These are phyloP conservation scores for Stercorarius parasiticus DNA, from an alignment of 2,113 vertebrate genomes.

Conservation along the genomic window DNA sequence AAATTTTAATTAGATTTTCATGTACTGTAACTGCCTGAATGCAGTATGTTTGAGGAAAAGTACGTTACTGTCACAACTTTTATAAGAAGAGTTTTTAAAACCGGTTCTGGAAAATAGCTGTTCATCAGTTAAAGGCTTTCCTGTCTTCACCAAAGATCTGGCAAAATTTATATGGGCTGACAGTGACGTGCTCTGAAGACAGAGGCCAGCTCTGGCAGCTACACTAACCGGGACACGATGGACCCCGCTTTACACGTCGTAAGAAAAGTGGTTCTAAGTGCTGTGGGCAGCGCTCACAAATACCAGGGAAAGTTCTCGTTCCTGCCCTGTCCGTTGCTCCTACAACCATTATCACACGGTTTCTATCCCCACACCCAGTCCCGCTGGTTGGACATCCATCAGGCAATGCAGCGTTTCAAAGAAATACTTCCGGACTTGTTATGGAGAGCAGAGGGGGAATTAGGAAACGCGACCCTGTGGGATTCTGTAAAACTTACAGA, in stretches of 20 bases:
- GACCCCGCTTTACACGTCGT: accelerated
- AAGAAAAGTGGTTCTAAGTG: not conserved
- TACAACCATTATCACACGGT: not conserved
- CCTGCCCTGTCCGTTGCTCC: not conserved
- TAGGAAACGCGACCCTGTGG: not conserved
- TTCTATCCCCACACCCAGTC: not conserved
- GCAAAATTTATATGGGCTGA: not conserved
- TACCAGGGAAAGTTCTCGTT: not conserved
- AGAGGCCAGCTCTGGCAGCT: not conserved
- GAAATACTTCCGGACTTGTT: not conserved
- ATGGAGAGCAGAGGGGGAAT: not conserved
- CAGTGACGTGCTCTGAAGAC: not conserved
- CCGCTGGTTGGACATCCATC: not conserved
- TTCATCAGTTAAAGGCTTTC: not conserved
- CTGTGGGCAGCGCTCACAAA: not conserved
- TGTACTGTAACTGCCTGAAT: not conserved
- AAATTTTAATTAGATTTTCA: not conserved
- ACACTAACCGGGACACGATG: accelerated
- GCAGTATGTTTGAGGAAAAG: not conserved
- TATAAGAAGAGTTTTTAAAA: not conserved
- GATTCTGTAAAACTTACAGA: not conserved
- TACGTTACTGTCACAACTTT: no score
- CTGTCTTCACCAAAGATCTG: not conserved
- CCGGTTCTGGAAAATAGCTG: not conserved
- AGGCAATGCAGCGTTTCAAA: not conserved